phyloP scores from a whole-genome alignment of 2,888 invertebrate species.

The Diachrysia chrysitis region DNA sequence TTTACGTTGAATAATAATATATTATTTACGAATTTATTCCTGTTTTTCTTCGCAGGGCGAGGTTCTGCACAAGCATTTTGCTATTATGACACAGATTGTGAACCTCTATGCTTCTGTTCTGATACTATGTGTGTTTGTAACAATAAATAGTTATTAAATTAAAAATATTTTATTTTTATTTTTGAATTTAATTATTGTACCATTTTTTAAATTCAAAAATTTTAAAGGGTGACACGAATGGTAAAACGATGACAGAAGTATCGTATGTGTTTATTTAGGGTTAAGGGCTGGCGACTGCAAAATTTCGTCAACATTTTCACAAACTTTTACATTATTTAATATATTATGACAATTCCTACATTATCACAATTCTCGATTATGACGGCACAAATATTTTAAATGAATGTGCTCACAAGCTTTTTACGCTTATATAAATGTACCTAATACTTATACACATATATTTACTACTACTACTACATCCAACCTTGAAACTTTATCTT shows the following conservation, averaged over 20 bases:
- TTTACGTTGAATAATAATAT: too few species aligned
- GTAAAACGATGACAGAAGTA: neutral
- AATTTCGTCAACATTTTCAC: neutral
- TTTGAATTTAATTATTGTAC: neutral
- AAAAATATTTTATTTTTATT: neutral
- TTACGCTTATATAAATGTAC: too few species aligned
- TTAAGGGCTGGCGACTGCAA: neutral
- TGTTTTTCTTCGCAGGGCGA: constrained; percentile 3
- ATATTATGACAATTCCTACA: neutral
- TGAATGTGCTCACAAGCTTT: too few species aligned
- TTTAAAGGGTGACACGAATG: neutral
- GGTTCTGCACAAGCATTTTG: constrained; percentile 13
- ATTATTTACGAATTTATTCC: too few species aligned
- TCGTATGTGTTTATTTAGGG: neutral
- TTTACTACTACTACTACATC: neutral
- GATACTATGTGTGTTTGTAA: constrained; percentile 11
- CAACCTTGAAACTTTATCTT: neutral
- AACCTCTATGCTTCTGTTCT: constrained; percentile 2
- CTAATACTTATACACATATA: too few species aligned
- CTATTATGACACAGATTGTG: constrained; percentile 14
- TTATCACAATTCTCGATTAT: neutral
- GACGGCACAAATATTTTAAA: neutral
- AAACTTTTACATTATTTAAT: neutral
- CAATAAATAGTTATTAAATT: constrained; percentile 5
- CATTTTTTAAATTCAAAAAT: too few species aligned